Evolutionary conservation across 2,888 invertebrate genomes (phyloP), one percentile per base, ranked within the genome.

Genomic region (Chymomyza fuscimana): DNA sequence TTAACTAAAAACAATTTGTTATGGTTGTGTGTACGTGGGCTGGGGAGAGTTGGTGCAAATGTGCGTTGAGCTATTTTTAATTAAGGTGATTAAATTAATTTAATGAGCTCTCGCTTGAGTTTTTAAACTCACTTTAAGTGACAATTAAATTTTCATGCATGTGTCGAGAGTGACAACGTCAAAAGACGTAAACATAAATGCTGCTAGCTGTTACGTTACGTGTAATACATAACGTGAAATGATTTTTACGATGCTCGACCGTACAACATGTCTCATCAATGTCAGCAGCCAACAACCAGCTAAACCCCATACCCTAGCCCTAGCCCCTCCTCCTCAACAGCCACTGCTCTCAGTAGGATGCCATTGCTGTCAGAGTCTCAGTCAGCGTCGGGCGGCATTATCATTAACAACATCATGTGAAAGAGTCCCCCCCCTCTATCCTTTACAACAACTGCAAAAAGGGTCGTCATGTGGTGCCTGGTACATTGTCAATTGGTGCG

Each of bases 91-190:
- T 86, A 81, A 86, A 81, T 84, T 84, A 84, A 83, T 80, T 86
- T 81, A 84, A 78, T 83, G 80, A 86, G 82, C 76, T 71, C 50
- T 4, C 40, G 32, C n/a, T 51, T 19, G 36, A 54, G 64, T 79
- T 78, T 71, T 81, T 80, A 81, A 89, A 80, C 79, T 80, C 86
- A 82, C 79, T 89, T 89, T 80, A 89, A 87, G 83, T 86, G 85
- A 81, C 83, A 82, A 86, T 89, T 89, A 86, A 88, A 87, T 81
- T 81, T 77, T 73, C 75, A 85, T 85, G 76, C 77, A 74, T 61
- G 69, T 63, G 69, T 29, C 61, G 71, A 67, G 63, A 71, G 56
- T 62, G 50, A 63, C 70, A 77, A 69, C 54, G 29, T 25, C 25
- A 25, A 67, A 72, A 69, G 83, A 82, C 86, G 83, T 83, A 79